phyloP scores from a whole-genome alignment of 2,113 vertebrate genomes.

The Piprites chloris region DNA sequence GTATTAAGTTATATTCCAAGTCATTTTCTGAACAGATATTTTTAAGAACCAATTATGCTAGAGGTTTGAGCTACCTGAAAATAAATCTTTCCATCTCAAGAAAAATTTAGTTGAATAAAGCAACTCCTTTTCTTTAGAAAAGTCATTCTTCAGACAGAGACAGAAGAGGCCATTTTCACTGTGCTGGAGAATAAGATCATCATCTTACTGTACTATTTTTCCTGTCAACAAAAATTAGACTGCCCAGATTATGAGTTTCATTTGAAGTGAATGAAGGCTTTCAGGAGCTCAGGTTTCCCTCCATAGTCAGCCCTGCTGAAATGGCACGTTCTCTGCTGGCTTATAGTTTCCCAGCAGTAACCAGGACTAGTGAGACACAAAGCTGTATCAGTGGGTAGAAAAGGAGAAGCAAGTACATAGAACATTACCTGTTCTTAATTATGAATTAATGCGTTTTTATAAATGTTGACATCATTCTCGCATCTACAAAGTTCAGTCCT shows the following conservation, averaged over 20 bases:
- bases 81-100: constrained; percentile 7
- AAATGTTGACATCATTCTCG: background rate
- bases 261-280: background rate
- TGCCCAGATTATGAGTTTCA: background rate
- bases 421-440: background rate
- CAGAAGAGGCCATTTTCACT: background rate
- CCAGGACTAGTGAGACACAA: background rate
- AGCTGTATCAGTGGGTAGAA: background rate
- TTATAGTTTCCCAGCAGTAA: background rate
- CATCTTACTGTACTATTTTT: background rate
- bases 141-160: background rate
- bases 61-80: background rate
- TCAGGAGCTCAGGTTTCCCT: background rate
- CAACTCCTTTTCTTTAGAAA: background rate
- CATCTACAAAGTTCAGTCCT: background rate
- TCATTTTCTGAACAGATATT: background rate
- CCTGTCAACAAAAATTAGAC: background rate
- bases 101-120: constrained; percentile 19
- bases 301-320: background rate
- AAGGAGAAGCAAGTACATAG: background rate
- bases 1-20: background rate
- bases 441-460: background rate
- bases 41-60: constrained; percentile 56
- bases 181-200: background rate
- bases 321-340: background rate